Evolutionary conservation across 2,797 vertebrate genomes (phyloP), one percentile per base, ranked within the genome.

Genomic region (Erithacus rubecula): DNA sequence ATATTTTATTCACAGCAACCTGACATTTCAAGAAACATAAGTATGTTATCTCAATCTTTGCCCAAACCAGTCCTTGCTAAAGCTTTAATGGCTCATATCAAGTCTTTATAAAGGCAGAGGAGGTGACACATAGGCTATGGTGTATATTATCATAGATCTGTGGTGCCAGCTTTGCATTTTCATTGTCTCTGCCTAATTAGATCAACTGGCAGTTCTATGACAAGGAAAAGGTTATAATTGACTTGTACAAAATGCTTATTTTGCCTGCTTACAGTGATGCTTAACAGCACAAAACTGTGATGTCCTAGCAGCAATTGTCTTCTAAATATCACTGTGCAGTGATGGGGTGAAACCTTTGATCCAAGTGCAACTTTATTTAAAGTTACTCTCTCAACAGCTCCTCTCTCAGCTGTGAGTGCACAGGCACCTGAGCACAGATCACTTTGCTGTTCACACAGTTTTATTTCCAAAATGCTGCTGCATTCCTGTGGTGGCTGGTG

Each of bases 351-450:
- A 82, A 56, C 32, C 19, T 79, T 72, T 70, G 79, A 59, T n/a
- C 12, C 15, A 20, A 77, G 11, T 8, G 17, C 15, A 39, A 53
- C 29, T 52, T 19, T 52, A 19, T 62, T 59, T 15, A 75, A 51
- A 37, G 51, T 52, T 19, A 37, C 53, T 63, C n/a, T 85, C 32
- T 46, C 44, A 18, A 44, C 26, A 74, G 27, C 24, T 62, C 30
- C 15, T 72, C 9, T 76, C 29, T 79, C 47, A 94, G 26, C 16
- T 10, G 4, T 13, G 18, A 47, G 17, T 0, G 0, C 1, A 1
- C 39, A 44, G 12, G 39, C 44, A 62, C 29, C 39, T 44, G 24
- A 32, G 13, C 26, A 44, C 20, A 21, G 44, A 43, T 29, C n/a
- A 21, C 14, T 72, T 69, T 26, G 10, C 23, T 69, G 5, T 63